Percentiles rank a stretch among this genome's conserved stretches.
Conservation (phyloP, 2,113 vertebrate genomes). For the Pseudopipra pipra region DNA sequence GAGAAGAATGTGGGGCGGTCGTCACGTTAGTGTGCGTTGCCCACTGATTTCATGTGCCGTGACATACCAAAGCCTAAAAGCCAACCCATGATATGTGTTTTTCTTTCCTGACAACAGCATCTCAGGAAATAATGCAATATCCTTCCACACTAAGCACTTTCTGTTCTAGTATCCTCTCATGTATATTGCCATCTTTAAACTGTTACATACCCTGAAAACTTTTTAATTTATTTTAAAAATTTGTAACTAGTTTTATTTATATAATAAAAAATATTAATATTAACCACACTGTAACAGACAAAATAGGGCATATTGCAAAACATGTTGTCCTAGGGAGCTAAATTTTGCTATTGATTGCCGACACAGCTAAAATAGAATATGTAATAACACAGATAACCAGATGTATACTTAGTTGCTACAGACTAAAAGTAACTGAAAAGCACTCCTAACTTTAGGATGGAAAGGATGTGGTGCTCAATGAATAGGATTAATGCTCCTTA, state of each 20-base stretch:
- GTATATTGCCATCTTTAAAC: background rate
- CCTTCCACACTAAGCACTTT: slow-evolving; percentile 12
- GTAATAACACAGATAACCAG: background rate
- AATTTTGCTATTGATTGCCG: background rate
- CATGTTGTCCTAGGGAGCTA: background rate
- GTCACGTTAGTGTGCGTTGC: accelerated
- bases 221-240: background rate
- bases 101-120: slow-evolving; percentile 7
- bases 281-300: background rate
- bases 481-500: background rate
- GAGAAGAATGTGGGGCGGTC: background rate
- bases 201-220: background rate
- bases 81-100: background rate
- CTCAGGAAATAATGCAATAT: slow-evolving; percentile 44
- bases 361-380: background rate
- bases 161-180: background rate
- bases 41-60: background rate
- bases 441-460: background rate
- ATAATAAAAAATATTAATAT: background rate
- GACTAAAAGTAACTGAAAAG: background rate
- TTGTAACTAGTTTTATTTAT: background rate
- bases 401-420: background rate
- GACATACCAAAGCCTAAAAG: background rate
- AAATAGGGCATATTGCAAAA: background rate
- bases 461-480: background rate